Evolutionary conservation across 2,113 vertebrate genomes (phyloP).

Genomic region (Tauraco erythrolophus): DNA sequence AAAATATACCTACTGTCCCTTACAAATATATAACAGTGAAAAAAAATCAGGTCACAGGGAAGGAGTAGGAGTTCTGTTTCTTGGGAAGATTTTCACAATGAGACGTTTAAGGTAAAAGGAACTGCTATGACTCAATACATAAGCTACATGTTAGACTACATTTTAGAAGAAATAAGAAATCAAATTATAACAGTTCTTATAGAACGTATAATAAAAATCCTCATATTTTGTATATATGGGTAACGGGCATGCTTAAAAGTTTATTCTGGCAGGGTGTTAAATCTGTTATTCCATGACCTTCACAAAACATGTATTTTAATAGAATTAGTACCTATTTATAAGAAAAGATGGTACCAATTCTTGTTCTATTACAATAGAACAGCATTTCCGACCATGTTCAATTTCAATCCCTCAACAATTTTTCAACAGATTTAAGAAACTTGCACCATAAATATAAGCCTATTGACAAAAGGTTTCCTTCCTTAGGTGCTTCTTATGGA

Average conservation of each 20-base stretch:
- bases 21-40: background rate
- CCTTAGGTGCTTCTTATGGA: background rate
- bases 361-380: background rate
- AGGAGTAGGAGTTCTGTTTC: constrained; percentile 24
- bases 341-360: background rate
- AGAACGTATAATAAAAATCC: background rate
- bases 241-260: background rate
- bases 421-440: background rate
- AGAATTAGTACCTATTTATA: background rate
- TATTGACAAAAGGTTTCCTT: background rate
- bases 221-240: background rate
- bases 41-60: background rate
- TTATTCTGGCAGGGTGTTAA: background rate
- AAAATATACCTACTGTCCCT: background rate
- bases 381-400: background rate
- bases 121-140: background rate
- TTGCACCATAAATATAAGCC: background rate
- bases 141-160: background rate
- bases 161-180: background rate
- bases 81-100: background rate
- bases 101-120: constrained; percentile 18
- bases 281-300: background rate
- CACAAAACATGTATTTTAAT: background rate
- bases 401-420: background rate
- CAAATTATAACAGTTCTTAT: background rate